Evolutionary conservation across 1,140 invertebrate species (phyloP), one percentile per base, ranked within the genome.

Genomic region (Parasteatoda tepidariorum): DNA sequence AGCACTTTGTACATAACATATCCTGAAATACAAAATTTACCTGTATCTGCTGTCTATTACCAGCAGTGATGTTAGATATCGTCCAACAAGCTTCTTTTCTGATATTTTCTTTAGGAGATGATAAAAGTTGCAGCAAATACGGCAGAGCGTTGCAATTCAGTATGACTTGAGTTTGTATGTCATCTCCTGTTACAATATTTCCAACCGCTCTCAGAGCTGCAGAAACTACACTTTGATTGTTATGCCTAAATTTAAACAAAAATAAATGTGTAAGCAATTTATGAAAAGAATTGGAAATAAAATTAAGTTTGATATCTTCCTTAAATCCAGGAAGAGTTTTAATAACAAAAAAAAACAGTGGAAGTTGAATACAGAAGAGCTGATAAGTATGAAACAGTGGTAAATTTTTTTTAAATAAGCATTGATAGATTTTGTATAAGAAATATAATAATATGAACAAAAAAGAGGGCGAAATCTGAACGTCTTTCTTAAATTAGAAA

Each of bases 71-170:
- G 90, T 99, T 99, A 54, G 97, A 98, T 85, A 99, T 94, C 59
- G 97, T 98, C 97, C 98, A 99, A 88, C 97, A 98, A 6, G 97
- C 96, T 90, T 99, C 98, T 91, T 99, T 99, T 70, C 95, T 92
- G 62, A 98, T 93, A 30, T 93, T 92, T 89, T 99, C 97, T 86
- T 95, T 95, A 48, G 91, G 87, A 9, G 93, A 94, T 61, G 91
- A 92, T 61, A 99, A 91, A 33, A 99, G 90, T 88, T 95, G 93
- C 74, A 94, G 91, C 59, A 99, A 91, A 88, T 94, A 96, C 0
- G 94, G 94, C 82, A 99, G 90, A 38, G 96, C 97, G 81, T 93
- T 93, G 89, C 96, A 97, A 90, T 98, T 97, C 3, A 98, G 90
- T 74, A 97, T 93, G 26, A 97, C 93, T 91, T 99, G 97, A 38